A percentile compares a stretch with the other conserved stretches of the same genome.
Conservation (phyloP, 2,797 vertebrate genomes). For the Lagocephalus sceleratus region DNA sequence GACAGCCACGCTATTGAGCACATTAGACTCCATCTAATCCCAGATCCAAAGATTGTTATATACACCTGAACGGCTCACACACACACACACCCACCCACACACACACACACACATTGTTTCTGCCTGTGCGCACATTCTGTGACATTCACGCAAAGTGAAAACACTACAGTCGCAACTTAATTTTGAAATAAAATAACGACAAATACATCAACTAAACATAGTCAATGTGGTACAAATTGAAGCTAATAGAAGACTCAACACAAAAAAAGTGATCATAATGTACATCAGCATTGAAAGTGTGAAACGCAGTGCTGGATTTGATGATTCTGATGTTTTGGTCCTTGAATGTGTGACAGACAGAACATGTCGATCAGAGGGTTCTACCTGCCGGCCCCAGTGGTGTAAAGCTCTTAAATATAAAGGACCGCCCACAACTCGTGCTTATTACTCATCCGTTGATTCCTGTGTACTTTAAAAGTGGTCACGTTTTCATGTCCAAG, state of each 20-base stretch:
- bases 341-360: constrained; percentile 32
- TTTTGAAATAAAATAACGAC: constrained; percentile 37
- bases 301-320: constrained; percentile 27
- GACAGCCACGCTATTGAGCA: constrained; percentile 20
- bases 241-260: constrained; percentile 24
- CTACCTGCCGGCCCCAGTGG: constrained; percentile 23
- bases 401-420: constrained; percentile 38
- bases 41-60: constrained; percentile 28
- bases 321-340: constrained; percentile 43
- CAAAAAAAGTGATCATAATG: constrained; percentile 26
- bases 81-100: constrained; percentile 18
- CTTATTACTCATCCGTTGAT: constrained; percentile 23
- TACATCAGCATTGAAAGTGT: constrained; percentile 37
- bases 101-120: constrained; percentile 10
- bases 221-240: constrained; percentile 25
- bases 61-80: constrained; percentile 41
- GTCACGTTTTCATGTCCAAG: constrained; percentile 29
- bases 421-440: constrained; percentile 34
- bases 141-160: constrained; percentile 37
- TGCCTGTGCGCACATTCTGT: constrained; percentile 43
- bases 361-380: constrained; percentile 26
- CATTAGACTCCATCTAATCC: constrained; percentile 28
- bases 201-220: constrained; percentile 31
- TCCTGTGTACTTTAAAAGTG: constrained; percentile 24
- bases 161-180: constrained; percentile 30